These are phyloP conservation scores for Ectropis crepuscularia DNA, from an alignment of 2,888 invertebrate genomes.

Conservation along the genomic window DNA sequence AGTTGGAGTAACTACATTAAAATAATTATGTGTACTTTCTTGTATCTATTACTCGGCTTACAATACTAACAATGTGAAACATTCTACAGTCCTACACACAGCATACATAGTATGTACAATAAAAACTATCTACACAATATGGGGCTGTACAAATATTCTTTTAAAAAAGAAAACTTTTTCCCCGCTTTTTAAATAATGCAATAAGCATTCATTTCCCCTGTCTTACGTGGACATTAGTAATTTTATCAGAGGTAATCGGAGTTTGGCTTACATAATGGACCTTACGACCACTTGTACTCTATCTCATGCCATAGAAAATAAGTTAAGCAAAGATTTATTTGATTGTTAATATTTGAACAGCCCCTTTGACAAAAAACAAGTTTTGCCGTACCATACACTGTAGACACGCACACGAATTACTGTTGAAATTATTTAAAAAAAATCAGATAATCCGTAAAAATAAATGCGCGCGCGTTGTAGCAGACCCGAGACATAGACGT, in stretches of 20 bases:
- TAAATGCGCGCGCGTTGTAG: constrained; percentile 54
- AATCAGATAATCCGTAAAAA: constrained; percentile 27
- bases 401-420: constrained; percentile 52
- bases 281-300: too few relatives aligned
- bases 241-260: too few relatives aligned
- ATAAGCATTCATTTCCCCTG: too few relatives aligned
- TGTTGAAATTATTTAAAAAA: constrained; percentile 23
- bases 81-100: constrained; percentile 77
- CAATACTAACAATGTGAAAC: constrained; percentile 70
- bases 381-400: constrained; percentile 53
- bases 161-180: too few relatives aligned
- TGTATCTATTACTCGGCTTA: constrained; percentile 65
- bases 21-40: constrained; percentile 56
- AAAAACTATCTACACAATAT: constrained; percentile 72
- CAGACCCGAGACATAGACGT: constrained; percentile 50
- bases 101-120: constrained; percentile 83
- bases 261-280: too few relatives aligned
- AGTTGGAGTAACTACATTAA: constrained; percentile 42
- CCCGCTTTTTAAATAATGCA: too few relatives aligned
- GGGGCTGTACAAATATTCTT: too few relatives aligned
- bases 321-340: too few relatives aligned
- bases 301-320: too few relatives aligned
- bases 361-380: constrained; percentile 57
- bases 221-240: too few relatives aligned
- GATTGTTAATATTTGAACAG: too few relatives aligned